A percentile compares a stretch with the other conserved stretches of the same genome.
These are phyloP conservation scores for Rafetus swinhoei DNA, from an alignment of 2,113 vertebrate genomes.

Conservation along the genomic window DNA sequence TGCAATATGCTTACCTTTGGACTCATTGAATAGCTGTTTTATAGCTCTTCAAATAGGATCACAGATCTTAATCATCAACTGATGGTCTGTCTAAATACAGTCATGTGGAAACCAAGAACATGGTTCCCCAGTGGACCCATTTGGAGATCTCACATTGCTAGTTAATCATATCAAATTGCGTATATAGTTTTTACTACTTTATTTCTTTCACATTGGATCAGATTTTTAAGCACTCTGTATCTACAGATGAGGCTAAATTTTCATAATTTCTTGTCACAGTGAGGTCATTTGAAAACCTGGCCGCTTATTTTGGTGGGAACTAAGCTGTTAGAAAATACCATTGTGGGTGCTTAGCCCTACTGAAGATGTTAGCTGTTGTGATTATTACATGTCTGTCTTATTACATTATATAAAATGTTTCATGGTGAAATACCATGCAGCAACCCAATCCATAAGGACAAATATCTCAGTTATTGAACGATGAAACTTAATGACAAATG, in stretches of 20 bases:
- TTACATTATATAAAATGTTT: neutral
- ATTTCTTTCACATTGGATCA: neutral
- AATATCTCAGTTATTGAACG: neutral
- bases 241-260: neutral
- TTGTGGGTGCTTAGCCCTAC: neutral
- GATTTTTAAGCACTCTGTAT: neutral
- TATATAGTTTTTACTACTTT: neutral
- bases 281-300: neutral
- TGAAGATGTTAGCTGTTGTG: neutral
- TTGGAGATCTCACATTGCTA: neutral
- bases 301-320: neutral
- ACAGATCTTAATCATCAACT: constrained; percentile 20
- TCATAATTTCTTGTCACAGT: neutral
- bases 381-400: neutral
- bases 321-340: neutral
- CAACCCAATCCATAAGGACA: neutral
- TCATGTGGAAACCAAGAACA: neutral
- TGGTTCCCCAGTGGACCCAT: neutral
- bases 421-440: neutral
- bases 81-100: neutral
- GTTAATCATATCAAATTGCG: neutral
- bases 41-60: constrained; percentile 56
- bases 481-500: neutral
- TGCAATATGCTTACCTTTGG: constrained; percentile 63
- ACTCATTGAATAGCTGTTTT: constrained; percentile 67